These are phyloP conservation scores for Zaprionus lachaisei DNA, from an alignment of 1,140 invertebrate genomes.

Conservation along the genomic window DNA sequence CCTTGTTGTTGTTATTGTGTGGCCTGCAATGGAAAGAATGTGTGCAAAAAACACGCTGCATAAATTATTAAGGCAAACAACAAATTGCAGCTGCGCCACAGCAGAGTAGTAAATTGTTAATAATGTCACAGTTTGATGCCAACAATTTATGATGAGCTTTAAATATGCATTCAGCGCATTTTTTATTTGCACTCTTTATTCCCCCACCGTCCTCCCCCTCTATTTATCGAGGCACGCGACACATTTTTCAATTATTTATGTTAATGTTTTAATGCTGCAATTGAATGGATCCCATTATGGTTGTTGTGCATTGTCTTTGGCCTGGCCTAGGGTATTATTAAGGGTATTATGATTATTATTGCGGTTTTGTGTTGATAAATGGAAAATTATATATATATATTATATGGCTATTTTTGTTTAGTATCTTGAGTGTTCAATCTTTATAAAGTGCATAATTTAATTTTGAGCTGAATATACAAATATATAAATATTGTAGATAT, in stretches of 20 bases:
- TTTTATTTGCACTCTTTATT: constrained; percentile 19
- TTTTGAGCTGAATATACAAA: too few relatives aligned
- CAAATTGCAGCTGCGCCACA: constrained; percentile 53
- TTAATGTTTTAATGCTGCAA: constrained; percentile 67
- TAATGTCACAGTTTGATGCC: constrained; percentile 58
- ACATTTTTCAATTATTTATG: constrained; percentile 71
- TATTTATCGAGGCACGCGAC: background rate
- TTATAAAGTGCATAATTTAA: too few relatives aligned
- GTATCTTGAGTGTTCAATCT: background rate
- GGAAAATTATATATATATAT: background rate
- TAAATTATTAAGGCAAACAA: constrained; percentile 62
- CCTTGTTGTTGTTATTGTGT: constrained; percentile 39
- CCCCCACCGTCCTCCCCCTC: background rate
- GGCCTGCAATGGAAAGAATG: constrained; percentile 60
- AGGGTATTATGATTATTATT: background rate
- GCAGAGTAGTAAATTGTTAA: constrained; percentile 63
- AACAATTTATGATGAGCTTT: constrained; percentile 71
- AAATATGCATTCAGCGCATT: constrained; percentile 61
- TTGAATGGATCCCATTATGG: constrained; percentile 17
- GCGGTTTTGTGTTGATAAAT: background rate
- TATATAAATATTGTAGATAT: too few relatives aligned
- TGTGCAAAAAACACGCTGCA: constrained; percentile 45
- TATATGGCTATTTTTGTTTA: background rate
- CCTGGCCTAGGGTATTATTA: background rate
- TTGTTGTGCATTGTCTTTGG: constrained; percentile 1